A percentile compares a stretch with the other conserved stretches of the same genome.
These are phyloP conservation scores for Syngnathus rostellatus DNA, from an alignment of 2,797 vertebrate species.

Conservation along the genomic window DNA sequence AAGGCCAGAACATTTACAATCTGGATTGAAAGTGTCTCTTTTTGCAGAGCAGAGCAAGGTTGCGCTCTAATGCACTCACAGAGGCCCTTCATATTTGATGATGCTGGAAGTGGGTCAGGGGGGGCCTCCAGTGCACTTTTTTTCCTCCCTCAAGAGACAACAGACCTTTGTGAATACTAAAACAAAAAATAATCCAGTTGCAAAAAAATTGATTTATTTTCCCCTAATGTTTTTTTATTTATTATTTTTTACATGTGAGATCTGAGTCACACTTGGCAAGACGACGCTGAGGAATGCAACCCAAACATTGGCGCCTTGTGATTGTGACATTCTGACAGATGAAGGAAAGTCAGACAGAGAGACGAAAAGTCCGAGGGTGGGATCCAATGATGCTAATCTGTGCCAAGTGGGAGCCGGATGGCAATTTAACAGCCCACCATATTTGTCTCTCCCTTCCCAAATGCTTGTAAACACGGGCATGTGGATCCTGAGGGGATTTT, in stretches of 20 bases:
- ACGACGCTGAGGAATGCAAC: not conserved
- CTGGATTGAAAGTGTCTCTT: not conserved
- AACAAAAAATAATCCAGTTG: too few species aligned
- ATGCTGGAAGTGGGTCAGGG: conserved; percentile 48
- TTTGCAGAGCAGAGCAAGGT: not conserved
- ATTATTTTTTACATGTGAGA: too few species aligned
- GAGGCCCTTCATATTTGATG: conserved; percentile 48
- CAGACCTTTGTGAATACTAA: too few species aligned
- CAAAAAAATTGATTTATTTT: too few species aligned
- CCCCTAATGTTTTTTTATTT: too few species aligned
- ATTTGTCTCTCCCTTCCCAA: conserved; percentile 12
- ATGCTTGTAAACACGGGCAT: conserved; percentile 35
- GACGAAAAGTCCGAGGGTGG: conserved; percentile 26
- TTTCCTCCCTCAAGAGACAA: not conserved
- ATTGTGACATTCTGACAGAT: not conserved
- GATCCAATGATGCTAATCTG: conserved; percentile 30
- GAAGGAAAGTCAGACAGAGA: conserved; percentile 12
- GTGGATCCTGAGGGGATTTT: conserved; percentile 12
- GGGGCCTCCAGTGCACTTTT: conserved; percentile 10
- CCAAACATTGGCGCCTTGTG: not conserved
- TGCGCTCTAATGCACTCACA: conserved; percentile 5
- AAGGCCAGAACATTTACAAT: not conserved
- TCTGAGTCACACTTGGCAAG: not conserved
- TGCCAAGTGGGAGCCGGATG: conserved; percentile 25
- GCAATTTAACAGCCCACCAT: conserved; percentile 20